Evolutionary conservation across 2,888 invertebrate genomes (phyloP).

Genomic region (Dryobota labecula): DNA sequence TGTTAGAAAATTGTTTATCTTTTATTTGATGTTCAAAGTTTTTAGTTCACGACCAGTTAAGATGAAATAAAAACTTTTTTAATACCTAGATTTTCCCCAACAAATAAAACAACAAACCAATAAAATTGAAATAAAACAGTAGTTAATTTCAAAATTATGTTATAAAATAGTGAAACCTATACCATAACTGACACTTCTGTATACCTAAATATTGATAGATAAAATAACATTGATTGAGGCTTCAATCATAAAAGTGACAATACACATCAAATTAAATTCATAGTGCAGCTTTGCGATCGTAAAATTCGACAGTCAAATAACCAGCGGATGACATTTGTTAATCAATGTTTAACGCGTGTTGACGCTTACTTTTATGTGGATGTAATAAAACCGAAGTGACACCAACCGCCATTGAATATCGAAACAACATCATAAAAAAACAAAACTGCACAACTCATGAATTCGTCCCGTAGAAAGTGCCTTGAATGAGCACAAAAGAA

Average conservation of each 20-base stretch:
- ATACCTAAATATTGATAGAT: neutral
- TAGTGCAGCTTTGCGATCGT: constrained; percentile 16
- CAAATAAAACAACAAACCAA: neutral
- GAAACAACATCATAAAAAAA: constrained; percentile 22
- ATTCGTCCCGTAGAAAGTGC: constrained; percentile 22
- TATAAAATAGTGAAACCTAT: neutral
- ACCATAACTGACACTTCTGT: neutral
- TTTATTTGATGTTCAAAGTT: neutral
- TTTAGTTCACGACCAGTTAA: neutral
- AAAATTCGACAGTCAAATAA: constrained; percentile 9
- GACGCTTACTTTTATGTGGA: constrained; percentile 26
- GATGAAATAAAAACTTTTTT: neutral
- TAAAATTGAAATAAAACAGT: neutral
- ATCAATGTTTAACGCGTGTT: constrained; percentile 27
- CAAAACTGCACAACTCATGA: constrained; percentile 21
- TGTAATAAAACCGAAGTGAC: constrained; percentile 27
- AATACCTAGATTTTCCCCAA: neutral
- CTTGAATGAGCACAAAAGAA: constrained; percentile 13
- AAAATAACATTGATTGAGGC: no score
- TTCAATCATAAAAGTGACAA: constrained; percentile 9
- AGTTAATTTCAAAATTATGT: neutral
- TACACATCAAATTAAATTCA: constrained; percentile 8
- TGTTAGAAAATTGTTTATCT: constrained; percentile 13
- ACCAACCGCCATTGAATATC: constrained; percentile 25
- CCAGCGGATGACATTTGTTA: constrained; percentile 28